These are phyloP conservation scores for Urocynchramus pylzowi DNA, from an alignment of 2,113 vertebrate species.

Conservation along the genomic window DNA sequence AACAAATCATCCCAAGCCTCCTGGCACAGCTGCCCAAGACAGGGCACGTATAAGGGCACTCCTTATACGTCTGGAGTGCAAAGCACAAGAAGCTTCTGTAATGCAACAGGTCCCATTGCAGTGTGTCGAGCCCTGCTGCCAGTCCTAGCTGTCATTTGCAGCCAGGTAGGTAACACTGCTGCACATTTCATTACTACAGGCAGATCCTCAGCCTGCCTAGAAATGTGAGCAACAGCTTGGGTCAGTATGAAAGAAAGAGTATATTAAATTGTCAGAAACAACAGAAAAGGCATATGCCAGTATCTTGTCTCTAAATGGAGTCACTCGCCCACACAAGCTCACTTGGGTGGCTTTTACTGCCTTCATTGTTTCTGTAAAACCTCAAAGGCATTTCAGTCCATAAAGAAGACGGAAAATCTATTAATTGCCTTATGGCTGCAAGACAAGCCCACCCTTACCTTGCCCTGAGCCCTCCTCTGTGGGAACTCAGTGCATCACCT, in stretches of 20 bases:
- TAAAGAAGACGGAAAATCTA: not conserved
- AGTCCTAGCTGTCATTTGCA: not conserved
- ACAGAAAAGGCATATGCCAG: not conserved
- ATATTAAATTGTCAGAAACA: not conserved
- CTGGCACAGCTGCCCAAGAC: not conserved
- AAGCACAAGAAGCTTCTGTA: not conserved
- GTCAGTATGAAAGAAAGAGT: not conserved
- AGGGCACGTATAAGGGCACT: too few relatives aligned
- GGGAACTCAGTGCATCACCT: too few relatives aligned
- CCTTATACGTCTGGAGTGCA: not conserved
- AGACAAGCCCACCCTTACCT: not conserved
- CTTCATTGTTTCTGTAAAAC: not conserved
- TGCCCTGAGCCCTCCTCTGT: not conserved
- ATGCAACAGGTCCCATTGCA: accelerated
- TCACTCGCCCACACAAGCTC: not conserved
- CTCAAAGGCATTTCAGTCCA: not conserved
- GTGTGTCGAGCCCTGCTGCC: not conserved
- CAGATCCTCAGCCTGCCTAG: not conserved
- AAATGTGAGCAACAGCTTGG: not conserved
- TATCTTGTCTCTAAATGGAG: not conserved
- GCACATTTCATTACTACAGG: not conserved
- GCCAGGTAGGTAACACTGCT: not conserved
- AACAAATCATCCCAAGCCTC: not conserved
- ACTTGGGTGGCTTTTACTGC: not conserved
- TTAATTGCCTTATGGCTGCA: not conserved